Base-by-base conservation (phyloP, 2,888 invertebrate species). In the Andrena bicolor region DNA sequence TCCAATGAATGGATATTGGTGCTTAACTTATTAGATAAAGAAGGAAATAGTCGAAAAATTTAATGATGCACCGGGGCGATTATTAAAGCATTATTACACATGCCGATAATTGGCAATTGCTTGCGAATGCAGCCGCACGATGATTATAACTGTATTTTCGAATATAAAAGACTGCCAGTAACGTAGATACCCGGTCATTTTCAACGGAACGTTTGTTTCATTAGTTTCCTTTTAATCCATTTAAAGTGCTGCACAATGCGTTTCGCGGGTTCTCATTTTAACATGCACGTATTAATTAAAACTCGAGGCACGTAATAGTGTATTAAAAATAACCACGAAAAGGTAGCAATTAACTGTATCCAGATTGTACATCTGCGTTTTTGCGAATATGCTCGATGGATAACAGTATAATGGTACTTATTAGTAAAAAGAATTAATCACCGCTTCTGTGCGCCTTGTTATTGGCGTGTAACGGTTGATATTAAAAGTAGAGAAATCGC, bases 351-450 rank as follows among this genome's bases (percentile, higher is more conserved):
- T 74, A 74, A 26, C 5, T 23, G 53, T 8, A 61, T 61, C 51
- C 51, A 61, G 28, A 41, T 16, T 16, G 64, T 51, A 41, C 35
- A 10, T 78, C 23, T 13, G 30, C 28, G 35, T 60, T 53, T 74
- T 74, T 73, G 66, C 20, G n/a, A 23, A 0, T 8, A 28, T n/a
- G 20, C 23, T 2, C 41, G 41, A 13, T 13, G 28, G 13, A 28
- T 60, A 20, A 32, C 48, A 23, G 16, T 13, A 26, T 13, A 10
- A 10, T 26, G 35, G 41, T 16, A 32, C 16, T 30, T 32, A 13
- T 71, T 64, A 71, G 28, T 51, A 35, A 49, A 28, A 63, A 53
- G 26, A 20, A 4, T 49, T 7, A 58, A 64, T 72, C 20, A 63
- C 16, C 30, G 26, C 35, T 56, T 65, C 58, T 48, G 49, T 4